A percentile compares a stretch with the other conserved stretches of the same genome.
phyloP scores from a whole-genome alignment of 2,888 invertebrate genomes.

The Nineta flava region DNA sequence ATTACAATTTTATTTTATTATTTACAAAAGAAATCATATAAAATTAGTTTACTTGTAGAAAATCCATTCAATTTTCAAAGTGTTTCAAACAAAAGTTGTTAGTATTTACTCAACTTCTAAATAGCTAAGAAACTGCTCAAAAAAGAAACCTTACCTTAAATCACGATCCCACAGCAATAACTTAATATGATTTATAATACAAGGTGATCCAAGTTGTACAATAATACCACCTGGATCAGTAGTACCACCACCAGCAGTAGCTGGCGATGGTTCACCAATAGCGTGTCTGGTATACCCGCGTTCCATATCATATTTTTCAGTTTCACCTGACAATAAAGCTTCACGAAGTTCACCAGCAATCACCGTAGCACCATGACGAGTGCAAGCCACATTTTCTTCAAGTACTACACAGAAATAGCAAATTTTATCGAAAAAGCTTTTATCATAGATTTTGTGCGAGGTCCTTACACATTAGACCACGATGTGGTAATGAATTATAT shows the following conservation, averaged over 20 bases:
- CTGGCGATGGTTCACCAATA: constrained; percentile 20
- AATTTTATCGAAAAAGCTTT: neutral
- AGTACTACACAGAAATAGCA: constrained; percentile 40
- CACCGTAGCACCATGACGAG: constrained; percentile 68
- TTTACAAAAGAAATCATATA: too few species aligned
- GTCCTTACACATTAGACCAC: constrained; percentile 58
- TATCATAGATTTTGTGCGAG: too few species aligned
- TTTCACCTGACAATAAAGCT: constrained; percentile 80
- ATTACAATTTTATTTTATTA: too few species aligned
- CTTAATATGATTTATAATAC: constrained; percentile 84
- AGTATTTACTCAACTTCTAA: too few species aligned
- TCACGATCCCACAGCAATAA: constrained; percentile 93
- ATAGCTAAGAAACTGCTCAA: too few species aligned
- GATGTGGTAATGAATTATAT: constrained; percentile 64
- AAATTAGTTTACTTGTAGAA: too few species aligned
- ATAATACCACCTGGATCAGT: constrained; percentile 63
- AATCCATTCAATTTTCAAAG: too few species aligned
- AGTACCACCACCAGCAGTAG: constrained; percentile 21
- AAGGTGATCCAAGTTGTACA: constrained; percentile 65
- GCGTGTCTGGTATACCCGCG: constrained; percentile 51
- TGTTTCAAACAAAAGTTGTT: too few species aligned
- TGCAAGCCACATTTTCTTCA: constrained; percentile 83
- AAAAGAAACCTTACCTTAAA: constrained; percentile 33
- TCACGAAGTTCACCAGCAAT: constrained; percentile 79
- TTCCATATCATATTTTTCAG: constrained; percentile 79